Conservation (phyloP, 2,113 vertebrate genomes). For the Rhizomys pruinosus region DNA sequence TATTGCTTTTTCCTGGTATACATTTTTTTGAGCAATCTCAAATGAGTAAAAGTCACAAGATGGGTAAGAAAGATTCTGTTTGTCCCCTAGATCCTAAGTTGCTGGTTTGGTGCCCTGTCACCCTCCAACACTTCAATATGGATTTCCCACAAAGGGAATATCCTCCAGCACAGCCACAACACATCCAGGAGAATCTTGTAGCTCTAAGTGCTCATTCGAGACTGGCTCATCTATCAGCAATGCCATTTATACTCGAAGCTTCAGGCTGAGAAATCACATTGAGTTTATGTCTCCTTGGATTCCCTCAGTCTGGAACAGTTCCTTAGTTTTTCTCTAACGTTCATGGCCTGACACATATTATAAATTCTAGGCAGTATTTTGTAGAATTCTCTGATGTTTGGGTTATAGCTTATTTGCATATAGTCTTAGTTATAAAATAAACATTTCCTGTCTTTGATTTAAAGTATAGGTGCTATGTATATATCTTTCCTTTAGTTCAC, state of each 20-base stretch:
- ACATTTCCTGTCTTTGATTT: slow-evolving; percentile 7
- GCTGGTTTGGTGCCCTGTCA: neutral
- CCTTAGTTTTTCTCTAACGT: neutral
- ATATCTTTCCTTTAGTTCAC: slow-evolving; percentile 37
- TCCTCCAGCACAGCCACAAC: neutral
- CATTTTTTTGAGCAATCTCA: neutral
- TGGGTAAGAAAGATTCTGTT: neutral
- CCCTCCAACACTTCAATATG: neutral
- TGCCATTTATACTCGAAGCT: neutral
- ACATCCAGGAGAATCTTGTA: neutral
- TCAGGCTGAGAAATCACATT: neutral
- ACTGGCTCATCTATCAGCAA: neutral
- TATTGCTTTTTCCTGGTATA: neutral
- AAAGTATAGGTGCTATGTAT: neutral
- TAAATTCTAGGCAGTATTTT: slow-evolving; percentile 26
- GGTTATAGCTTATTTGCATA: neutral
- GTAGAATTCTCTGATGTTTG: slow-evolving; percentile 34
- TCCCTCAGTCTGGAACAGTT: neutral
- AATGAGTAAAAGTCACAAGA: slow-evolving; percentile 22
- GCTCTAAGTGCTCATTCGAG: neutral
- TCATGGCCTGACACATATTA: neutral
- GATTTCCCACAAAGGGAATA: neutral
- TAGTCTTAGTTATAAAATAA: slow-evolving; percentile 27
- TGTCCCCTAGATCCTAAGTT: neutral
- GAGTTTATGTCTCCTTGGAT: neutral